A percentile compares a stretch with the other conserved stretches of the same genome.
phyloP scores from a whole-genome alignment of 2,888 invertebrate genomes.

The Nasonovia ribisnigri region DNA sequence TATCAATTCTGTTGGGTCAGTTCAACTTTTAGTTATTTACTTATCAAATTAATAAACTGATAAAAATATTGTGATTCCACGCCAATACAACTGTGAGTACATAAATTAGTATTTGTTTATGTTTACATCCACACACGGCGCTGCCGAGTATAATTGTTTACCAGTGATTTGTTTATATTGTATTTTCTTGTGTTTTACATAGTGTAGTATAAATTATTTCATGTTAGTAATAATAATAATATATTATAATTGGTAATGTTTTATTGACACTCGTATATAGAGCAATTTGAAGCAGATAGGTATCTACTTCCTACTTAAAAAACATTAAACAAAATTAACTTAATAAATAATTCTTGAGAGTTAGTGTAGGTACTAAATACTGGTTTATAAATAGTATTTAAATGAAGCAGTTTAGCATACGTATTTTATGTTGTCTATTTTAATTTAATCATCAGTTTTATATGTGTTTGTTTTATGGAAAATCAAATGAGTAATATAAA shows the following conservation, averaged over 20 bases:
- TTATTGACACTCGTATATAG: not conserved
- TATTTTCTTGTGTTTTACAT: not conserved
- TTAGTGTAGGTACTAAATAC: not conserved
- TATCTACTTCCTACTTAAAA: not conserved
- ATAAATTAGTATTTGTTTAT: not conserved
- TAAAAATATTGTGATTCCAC: not conserved
- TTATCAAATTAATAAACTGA: not conserved
- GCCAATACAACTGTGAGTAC: not conserved
- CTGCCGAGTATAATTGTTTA: not conserved
- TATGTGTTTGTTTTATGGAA: not conserved
- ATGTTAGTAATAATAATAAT: not conserved
- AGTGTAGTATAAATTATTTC: not conserved
- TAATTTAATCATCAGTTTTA: not conserved
- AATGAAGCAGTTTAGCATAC: not conserved
- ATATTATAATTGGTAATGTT: not conserved
- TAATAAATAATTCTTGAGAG: not conserved
- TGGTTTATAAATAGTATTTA: not conserved
- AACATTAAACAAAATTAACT: not conserved
- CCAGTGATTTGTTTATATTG: not conserved
- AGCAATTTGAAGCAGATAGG: not conserved
- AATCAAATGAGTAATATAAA: not conserved
- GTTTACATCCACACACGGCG: not conserved
- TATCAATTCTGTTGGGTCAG: not conserved
- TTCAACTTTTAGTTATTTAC: not conserved
- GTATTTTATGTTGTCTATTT: not conserved